Conservation (phyloP, 2,797 vertebrate species). For the Petrocephalus schoutedeni region DNA sequence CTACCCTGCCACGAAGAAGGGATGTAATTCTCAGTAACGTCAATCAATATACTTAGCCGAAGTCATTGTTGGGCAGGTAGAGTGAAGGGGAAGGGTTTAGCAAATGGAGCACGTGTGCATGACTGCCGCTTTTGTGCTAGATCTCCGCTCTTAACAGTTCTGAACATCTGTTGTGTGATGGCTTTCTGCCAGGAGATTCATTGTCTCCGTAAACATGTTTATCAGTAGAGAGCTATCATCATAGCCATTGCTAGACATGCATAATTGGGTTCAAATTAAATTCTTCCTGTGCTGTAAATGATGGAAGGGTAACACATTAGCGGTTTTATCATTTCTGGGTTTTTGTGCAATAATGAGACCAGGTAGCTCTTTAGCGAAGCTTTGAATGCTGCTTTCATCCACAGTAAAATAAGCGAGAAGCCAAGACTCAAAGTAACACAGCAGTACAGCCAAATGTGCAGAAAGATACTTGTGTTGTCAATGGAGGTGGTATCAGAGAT, state of each 20-base stretch:
- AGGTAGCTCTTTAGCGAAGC: not conserved
- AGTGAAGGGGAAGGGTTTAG: not conserved
- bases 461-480: not conserved
- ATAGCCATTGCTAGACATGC: slow-evolving; percentile 22
- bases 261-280: slow-evolving; percentile 19
- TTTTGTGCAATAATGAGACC: not conserved
- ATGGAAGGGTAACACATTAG: not conserved
- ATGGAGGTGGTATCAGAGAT: not conserved
- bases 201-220: slow-evolving; percentile 33
- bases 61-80: not conserved
- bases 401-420: not conserved
- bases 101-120: not conserved
- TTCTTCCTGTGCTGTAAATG: slow-evolving; percentile 12
- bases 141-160: slow-evolving; percentile 13
- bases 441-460: not conserved
- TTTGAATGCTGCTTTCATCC: not conserved
- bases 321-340: not conserved
- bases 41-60: not conserved
- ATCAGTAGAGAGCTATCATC: slow-evolving; percentile 30
- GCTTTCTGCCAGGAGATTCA: slow-evolving; percentile 31
- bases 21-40: not conserved
- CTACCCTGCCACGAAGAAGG: not conserved
- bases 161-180: slow-evolving; percentile 30
- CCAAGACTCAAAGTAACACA: not conserved
- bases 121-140: not conserved